Conservation (phyloP, 2,113 vertebrate species). For the Caretta caretta region DNA sequence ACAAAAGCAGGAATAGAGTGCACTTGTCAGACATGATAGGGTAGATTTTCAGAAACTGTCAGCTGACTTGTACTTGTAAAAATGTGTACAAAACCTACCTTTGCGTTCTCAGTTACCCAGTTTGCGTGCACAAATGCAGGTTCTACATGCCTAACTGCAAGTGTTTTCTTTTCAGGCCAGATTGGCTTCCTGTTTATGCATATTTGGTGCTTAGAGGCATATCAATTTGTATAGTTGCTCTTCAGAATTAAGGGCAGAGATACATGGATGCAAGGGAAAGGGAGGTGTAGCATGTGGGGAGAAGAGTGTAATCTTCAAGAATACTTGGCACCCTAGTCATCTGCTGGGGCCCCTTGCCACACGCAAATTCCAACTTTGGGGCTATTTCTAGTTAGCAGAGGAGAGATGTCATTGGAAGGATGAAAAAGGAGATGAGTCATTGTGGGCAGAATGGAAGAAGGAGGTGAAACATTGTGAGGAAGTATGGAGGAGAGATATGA, state of each 20-base stretch:
- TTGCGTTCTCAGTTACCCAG: neutral
- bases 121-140: neutral
- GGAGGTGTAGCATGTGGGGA: neutral
- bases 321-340: neutral
- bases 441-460: no score
- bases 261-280: fast-evolving
- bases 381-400: no score
- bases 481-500: neutral
- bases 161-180: neutral
- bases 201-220: neutral
- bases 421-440: no score
- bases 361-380: no score
- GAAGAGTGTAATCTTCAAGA: fast-evolving
- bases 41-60: neutral
- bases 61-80: neutral
- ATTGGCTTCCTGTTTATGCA: neutral
- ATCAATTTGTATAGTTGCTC: neutral
- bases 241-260: neutral
- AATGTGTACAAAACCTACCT: neutral
- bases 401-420: no score
- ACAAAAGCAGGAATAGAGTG: neutral
- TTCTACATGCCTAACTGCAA: neutral
- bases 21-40: fast-evolving
- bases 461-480: neutral
- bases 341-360: no score